Base-by-base conservation (phyloP, 2,797 vertebrate genomes). In the Sphenodon punctatus region DNA sequence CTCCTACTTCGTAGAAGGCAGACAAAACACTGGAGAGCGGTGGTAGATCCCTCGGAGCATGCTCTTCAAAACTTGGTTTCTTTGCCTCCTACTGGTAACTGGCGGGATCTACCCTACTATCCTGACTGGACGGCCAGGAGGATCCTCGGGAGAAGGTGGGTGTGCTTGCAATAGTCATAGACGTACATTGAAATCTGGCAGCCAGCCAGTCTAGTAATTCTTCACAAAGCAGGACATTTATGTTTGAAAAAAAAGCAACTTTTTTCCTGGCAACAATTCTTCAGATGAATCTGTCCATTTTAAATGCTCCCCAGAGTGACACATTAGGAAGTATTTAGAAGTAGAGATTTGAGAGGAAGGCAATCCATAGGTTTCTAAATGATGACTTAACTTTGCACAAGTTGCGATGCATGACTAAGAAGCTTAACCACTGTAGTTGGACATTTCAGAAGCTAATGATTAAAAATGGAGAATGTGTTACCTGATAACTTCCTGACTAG, bases 151-250 rank as follows among this genome's bases (percentile, higher is more conserved):
- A n/a, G n/a, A n/a, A n/a, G n/a, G n/a, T n/a, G n/a, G n/a, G n/a
- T n/a, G n/a, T n/a, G n/a, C n/a, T n/a, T n/a, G n/a, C n/a, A n/a
- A n/a, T n/a, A n/a, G n/a, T n/a, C n/a, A n/a, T n/a, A n/a, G n/a
- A n/a, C n/a, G n/a, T n/a, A n/a, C n/a, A n/a, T n/a, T n/a, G n/a
- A n/a, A n/a, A n/a, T n/a, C n/a, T n/a, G n/a, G n/a, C n/a, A n/a
- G n/a, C n/a, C n/a, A n/a, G n/a, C n/a, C 7, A 38, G 0, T 5
- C 25, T 6, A 49, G n/a, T 13, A 20, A 12, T 46, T 10, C 45
- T 23, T 25, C 46, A 25, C 46, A 49, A 49, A 49, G 49, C 46
- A 49, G 23, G 46, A 7, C 49, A 25, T 17, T 43, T 20, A 12
- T 2, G 51, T 2, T 12, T n/a, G 46, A 43, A 53, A 39, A 2